Evolutionary conservation across 2,888 invertebrate genomes (phyloP).

Genomic region (Cotesia congregata): DNA sequence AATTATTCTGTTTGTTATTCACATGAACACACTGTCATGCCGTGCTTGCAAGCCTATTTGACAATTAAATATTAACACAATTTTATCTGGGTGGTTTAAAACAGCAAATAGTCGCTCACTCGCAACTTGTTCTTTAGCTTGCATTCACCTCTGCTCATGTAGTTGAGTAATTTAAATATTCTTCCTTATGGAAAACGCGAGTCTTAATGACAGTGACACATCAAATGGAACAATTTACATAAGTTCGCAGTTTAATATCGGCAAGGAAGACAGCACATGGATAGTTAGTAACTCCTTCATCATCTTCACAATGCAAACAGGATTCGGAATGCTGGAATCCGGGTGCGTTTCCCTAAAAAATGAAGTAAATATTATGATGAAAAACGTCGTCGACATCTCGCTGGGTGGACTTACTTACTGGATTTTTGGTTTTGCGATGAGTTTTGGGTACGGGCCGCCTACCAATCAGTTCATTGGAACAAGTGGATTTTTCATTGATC

Average conservation of each 20-base stretch:
- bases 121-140: not conserved
- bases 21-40: not conserved
- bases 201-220: slow-evolving; percentile 46
- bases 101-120: not conserved
- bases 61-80: not conserved
- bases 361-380: slow-evolving; percentile 98
- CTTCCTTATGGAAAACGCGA: slow-evolving; percentile 32
- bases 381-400: slow-evolving; percentile 93
- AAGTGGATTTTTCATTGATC: slow-evolving; percentile 85
- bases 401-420: slow-evolving; percentile 94
- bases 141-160: not conserved
- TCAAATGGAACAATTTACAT: slow-evolving; percentile 56
- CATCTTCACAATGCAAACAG: slow-evolving; percentile 95
- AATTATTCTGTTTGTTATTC: not conserved
- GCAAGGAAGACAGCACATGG: slow-evolving; percentile 89
- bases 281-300: slow-evolving; percentile 90
- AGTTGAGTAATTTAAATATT: not conserved
- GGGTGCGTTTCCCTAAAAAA: slow-evolving; percentile 94
- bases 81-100: not conserved
- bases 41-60: not conserved
- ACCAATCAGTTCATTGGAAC: slow-evolving; percentile 87
- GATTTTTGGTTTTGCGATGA: slow-evolving; percentile 94
- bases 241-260: slow-evolving; percentile 74
- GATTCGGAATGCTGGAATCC: slow-evolving; percentile 94
- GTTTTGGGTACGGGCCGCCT: slow-evolving; percentile 82